phyloP scores from a whole-genome alignment of 2,888 invertebrate genomes.

The Parelbella ahira region DNA sequence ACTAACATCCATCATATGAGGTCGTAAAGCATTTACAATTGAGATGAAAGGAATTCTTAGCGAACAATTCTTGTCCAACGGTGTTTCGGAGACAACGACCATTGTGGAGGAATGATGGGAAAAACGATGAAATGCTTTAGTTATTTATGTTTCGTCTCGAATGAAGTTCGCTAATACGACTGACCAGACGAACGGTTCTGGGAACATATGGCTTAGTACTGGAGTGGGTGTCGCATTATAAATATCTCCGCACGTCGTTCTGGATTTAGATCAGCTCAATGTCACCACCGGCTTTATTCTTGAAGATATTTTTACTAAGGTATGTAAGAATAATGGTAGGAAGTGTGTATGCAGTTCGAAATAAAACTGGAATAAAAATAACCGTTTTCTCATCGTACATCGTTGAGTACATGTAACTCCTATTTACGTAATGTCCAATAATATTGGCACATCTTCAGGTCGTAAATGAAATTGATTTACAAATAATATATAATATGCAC shows the following conservation, averaged over 20 bases:
- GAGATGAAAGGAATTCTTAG: constrained; percentile 13
- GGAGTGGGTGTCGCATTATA: constrained; percentile 62
- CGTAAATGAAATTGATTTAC: too few relatives aligned
- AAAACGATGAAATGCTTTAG: too few relatives aligned
- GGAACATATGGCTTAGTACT: constrained; percentile 13
- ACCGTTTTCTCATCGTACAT: constrained; percentile 2
- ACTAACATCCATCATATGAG: too few relatives aligned
- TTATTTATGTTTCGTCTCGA: too few relatives aligned
- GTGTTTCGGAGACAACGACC: constrained; percentile 10
- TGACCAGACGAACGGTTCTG: constrained; percentile 1
- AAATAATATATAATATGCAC: too few relatives aligned
- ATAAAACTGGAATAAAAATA: constrained; percentile 9
- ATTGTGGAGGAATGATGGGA: constrained; percentile 11
- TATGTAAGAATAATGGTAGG: constrained; percentile 22
- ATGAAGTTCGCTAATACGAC: too few relatives aligned
- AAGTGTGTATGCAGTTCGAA: constrained; percentile 9
- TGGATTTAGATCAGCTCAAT: constrained; percentile 63
- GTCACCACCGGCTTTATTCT: constrained; percentile 54
- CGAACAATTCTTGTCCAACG: constrained; percentile 19
- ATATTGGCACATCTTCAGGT: constrained; percentile 4
- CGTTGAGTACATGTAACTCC: too few relatives aligned
- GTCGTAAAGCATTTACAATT: constrained; percentile 12
- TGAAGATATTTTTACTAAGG: constrained; percentile 46
- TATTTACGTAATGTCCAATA: constrained; percentile 1
- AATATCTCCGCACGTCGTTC: constrained; percentile 61